Base-by-base conservation (phyloP, 1,140 invertebrate genomes). In the Drosophila bifasciata region DNA sequence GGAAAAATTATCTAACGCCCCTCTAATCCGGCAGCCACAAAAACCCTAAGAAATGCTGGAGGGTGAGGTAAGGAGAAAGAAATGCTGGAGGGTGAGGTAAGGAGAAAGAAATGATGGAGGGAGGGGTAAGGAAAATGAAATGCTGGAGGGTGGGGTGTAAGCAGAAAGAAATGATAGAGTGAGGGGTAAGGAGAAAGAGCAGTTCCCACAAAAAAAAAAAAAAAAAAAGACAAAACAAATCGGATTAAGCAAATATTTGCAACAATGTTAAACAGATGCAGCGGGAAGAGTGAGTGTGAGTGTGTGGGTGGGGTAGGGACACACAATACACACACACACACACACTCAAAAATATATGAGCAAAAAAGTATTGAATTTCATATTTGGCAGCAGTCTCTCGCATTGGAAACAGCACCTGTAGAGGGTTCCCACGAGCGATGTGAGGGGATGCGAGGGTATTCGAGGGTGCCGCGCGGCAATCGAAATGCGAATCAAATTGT, bases 401-500 rank as follows among this genome's bases (percentile, higher is more conserved):
- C n/a, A 36, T 67, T 69, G 77, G 73, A 86, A 85, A 69, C 77
- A 86, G 43, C 80, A 85, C 80, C 80, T 85, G 80, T 85, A 60
- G 9, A n/a, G 15, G 44, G 49, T 85, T 85, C 80, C 80, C 80
- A 85, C 79, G 79, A 66, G 19, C 3, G 19, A 50, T 3, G 9
- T 19, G 19, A 28, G 51, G 44, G 5, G 49, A 43, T 8, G n/a
- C n/a, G n/a, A n/a, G n/a, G n/a, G n/a, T n/a, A n/a, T n/a, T n/a
- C n/a, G 19, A 62, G 68, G 69, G 57, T 72, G 70, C 32, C 3
- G 11, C 28, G 28, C 9, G n/a, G 13, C 52, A 17, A 66, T 25
- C 57, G 25, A 75, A 80, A 80, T 86, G 80, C 81, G 80, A 85
- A 86, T 85, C 80, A 81, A 85, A 85, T 86, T 76, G 39, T 62